These are phyloP conservation scores for Raja brachyura DNA, from an alignment of 2,113 vertebrate species.

Conservation along the genomic window DNA sequence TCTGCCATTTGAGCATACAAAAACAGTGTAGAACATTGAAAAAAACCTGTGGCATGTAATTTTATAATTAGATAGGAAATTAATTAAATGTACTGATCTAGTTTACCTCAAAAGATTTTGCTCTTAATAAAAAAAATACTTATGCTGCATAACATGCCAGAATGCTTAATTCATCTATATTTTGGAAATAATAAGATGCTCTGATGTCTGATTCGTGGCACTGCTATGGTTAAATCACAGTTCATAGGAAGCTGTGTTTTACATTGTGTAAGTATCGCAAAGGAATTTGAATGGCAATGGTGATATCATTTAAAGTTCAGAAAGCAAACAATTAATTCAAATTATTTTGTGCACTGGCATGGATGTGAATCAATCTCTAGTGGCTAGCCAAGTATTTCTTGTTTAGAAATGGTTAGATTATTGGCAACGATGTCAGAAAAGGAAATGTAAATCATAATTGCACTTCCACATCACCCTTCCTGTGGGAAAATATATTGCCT, in stretches of 20 bases:
- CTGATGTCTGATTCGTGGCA: background rate
- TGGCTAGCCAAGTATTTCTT: background rate
- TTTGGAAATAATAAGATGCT: background rate
- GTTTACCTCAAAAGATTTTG: background rate
- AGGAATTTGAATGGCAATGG: background rate
- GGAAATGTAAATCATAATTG: constrained; percentile 35
- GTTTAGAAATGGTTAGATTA: background rate
- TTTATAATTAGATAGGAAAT: background rate
- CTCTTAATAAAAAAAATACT: background rate
- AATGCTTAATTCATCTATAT: background rate
- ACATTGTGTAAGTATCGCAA: background rate
- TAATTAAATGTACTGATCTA: background rate
- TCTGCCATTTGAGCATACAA: too few relatives aligned
- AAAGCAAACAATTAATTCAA: background rate
- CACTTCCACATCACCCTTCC: background rate
- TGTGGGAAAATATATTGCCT: constrained; percentile 1
- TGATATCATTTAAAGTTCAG: background rate
- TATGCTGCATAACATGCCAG: background rate
- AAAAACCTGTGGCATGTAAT: background rate
- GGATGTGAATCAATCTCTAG: background rate
- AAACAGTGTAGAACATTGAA: too few relatives aligned
- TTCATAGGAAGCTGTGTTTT: background rate
- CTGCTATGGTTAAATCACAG: background rate
- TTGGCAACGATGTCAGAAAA: background rate
- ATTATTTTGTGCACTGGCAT: background rate